phyloP scores from a whole-genome alignment of 2,888 invertebrate genomes.

The Calameuta pallipes region DNA sequence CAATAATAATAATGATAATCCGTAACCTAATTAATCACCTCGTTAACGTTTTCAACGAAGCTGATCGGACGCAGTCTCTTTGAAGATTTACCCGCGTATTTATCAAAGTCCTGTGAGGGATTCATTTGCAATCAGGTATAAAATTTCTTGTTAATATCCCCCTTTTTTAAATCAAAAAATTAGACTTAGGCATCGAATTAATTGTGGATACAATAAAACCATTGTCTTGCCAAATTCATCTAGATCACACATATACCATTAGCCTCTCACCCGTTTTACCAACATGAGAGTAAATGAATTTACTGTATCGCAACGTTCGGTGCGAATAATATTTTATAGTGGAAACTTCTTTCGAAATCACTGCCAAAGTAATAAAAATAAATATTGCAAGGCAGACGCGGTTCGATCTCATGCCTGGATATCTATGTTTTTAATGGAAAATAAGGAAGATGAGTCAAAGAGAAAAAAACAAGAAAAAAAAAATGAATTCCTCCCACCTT shows the following conservation, averaged over 20 bases:
- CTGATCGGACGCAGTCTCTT: not conserved
- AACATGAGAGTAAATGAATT: not conserved
- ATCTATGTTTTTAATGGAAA: not conserved
- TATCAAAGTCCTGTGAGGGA: not conserved
- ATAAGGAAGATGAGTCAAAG: not conserved
- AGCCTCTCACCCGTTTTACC: not conserved
- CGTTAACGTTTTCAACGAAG: not conserved
- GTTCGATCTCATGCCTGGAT: not conserved
- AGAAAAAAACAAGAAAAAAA: slow-evolving; percentile 11
- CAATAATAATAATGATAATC: not conserved
- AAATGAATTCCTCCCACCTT: not conserved
- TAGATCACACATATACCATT: not conserved
- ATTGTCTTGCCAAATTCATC: not conserved
- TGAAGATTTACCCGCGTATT: not conserved
- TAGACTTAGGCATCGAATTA: not conserved
- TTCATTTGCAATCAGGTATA: not conserved
- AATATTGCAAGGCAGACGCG: not conserved
- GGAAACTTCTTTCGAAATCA: not conserved
- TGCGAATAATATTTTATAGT: not conserved
- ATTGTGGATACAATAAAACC: not conserved
- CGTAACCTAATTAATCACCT: not conserved
- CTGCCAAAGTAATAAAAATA: not conserved
- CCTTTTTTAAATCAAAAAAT: not conserved
- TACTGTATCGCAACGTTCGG: not conserved
- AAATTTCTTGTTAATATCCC: not conserved